Evolutionary conservation across 2,888 invertebrate species (phyloP).

Genomic region (Tribolium freemani): DNA sequence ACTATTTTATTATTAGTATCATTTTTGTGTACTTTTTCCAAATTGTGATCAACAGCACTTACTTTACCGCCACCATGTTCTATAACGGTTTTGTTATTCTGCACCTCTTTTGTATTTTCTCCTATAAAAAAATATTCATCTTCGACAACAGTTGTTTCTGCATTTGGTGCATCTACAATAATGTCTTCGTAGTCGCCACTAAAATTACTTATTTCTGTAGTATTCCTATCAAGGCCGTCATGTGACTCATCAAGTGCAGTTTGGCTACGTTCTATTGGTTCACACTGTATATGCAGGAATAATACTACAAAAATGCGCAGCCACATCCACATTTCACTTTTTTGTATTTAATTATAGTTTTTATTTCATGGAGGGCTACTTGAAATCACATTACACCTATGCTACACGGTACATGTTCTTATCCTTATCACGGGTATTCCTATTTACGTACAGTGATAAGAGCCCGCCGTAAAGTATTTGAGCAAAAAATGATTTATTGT

Average conservation of each 20-base stretch:
- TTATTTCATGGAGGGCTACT: neutral
- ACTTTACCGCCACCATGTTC: too few species aligned
- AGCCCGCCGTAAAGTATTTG: neutral
- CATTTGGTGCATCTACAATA: neutral
- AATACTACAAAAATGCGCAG: neutral
- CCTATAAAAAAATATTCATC: too few species aligned
- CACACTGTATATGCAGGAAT: neutral
- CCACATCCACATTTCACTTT: neutral
- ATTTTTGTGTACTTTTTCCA: too few species aligned
- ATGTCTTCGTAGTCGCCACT: neutral
- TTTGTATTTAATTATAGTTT: neutral
- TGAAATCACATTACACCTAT: neutral
- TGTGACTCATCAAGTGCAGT: neutral
- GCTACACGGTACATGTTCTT: neutral
- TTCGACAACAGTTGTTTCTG: too few species aligned
- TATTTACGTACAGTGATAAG: neutral
- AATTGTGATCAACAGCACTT: too few species aligned
- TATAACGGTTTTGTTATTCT: too few species aligned
- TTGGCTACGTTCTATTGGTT: neutral
- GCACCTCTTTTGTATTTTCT: too few species aligned
- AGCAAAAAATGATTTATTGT: neutral
- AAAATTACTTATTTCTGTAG: neutral
- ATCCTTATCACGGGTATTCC: neutral
- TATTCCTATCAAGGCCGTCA: neutral
- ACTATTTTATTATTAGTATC: too few species aligned